phyloP scores from a whole-genome alignment of 2,113 vertebrate genomes.

The Entosphenus tridentatus region DNA sequence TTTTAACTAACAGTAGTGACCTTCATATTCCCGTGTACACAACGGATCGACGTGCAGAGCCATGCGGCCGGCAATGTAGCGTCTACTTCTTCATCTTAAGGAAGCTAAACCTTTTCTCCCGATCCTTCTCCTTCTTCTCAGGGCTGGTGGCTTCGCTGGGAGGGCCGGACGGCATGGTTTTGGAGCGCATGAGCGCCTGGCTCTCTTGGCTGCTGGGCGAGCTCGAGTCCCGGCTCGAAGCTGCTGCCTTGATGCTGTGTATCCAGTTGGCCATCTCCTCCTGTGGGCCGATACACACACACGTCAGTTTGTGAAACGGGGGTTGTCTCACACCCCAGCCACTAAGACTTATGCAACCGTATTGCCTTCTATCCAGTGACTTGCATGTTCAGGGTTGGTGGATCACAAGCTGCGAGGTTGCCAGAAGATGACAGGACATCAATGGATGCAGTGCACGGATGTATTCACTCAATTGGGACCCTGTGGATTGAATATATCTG shows the following conservation, averaged over 20 bases:
- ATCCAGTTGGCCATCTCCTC: conserved; percentile 98
- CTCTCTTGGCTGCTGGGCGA: conserved; percentile 59
- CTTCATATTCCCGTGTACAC: too few species aligned
- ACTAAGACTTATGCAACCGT: neutral
- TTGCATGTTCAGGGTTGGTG: too few species aligned
- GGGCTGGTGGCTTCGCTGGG: conserved; percentile 61
- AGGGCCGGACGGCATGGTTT: conserved; percentile 58
- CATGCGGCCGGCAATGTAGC: too few species aligned
- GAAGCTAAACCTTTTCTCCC: neutral
- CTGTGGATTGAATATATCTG: too few species aligned
- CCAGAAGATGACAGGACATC: too few species aligned
- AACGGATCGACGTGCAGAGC: too few species aligned
- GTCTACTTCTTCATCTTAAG: too few species aligned
- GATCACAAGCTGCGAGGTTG: too few species aligned
- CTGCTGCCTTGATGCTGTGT: conserved; percentile 59
- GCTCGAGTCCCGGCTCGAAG: conserved; percentile 37
- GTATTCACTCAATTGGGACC: too few species aligned
- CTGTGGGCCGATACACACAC: conserved; percentile 20
- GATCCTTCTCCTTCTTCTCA: conserved; percentile 57
- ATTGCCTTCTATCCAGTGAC: neutral
- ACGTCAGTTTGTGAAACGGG: neutral
- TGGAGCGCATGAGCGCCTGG: conserved; percentile 58
- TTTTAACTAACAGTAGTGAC: too few species aligned
- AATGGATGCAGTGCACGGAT: too few species aligned
- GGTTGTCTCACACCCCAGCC: neutral